phyloP scores from a whole-genome alignment of 1,140 invertebrate species.

The Cydia strobilella region DNA sequence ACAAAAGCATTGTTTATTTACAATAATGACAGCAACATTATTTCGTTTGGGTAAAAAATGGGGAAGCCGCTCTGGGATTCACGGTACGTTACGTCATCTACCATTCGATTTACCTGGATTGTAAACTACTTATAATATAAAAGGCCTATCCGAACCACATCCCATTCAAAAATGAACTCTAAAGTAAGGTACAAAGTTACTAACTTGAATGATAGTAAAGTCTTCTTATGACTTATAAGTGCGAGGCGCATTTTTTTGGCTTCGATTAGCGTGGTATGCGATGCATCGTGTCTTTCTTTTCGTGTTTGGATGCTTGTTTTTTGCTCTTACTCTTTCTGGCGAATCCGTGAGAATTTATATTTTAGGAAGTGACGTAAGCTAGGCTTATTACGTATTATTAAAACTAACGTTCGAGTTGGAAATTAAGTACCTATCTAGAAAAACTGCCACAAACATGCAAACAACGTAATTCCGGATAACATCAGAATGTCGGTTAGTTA shows the following conservation, averaged over 20 bases:
- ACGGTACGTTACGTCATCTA: conserved; percentile 2
- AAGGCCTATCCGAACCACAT: background rate
- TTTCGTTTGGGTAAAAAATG: conserved; percentile 1
- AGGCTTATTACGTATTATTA: background rate
- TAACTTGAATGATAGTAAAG: background rate
- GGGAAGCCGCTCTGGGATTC: conserved; percentile 7
- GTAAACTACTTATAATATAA: background rate
- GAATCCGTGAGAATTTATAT: conserved; percentile 18
- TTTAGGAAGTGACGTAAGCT: background rate
- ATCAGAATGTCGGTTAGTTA: too few species aligned
- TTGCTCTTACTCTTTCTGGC: conserved; percentile 17
- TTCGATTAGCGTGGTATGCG: conserved; percentile 30
- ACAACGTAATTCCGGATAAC: too few species aligned
- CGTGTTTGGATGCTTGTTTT: conserved; percentile 21
- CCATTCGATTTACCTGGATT: conserved; percentile 10
- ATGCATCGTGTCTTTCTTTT: conserved; percentile 3
- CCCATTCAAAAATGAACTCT: background rate
- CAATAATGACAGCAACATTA: background rate
- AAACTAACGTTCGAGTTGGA: background rate
- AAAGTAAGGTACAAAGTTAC: background rate
- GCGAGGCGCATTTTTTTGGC: conserved; percentile 7
- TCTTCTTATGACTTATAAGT: background rate
- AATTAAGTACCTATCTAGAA: too few species aligned
- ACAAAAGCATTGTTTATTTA: conserved; percentile 7
- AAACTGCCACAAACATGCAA: too few species aligned